Evolutionary conservation across 2,113 vertebrate species (phyloP), one percentile per base, ranked within the genome.

Genomic region (Oenanthe oenanthe): DNA sequence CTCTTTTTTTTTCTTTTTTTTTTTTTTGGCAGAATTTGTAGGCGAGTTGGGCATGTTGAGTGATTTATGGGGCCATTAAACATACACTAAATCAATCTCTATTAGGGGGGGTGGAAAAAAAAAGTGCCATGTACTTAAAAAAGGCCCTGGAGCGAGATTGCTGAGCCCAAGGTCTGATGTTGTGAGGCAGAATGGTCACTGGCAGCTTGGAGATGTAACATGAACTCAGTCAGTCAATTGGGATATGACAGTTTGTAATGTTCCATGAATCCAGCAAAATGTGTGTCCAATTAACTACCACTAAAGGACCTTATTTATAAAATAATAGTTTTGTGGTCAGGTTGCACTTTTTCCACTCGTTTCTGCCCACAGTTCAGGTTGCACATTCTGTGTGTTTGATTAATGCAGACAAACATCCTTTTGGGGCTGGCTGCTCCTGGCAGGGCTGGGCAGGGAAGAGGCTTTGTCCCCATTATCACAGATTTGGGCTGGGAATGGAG

Each of bases 271-370:
- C 97, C 82, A 97, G 93, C 95, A 92, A 97, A 98, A 98, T 97
- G 96, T 98, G 98, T 36, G 74, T 97, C 97, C 96, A 98, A 98
- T 98, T 98, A 98, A 85, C 96, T 89, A 80, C 97, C 75, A 95
- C 96, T 91, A 97, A 97, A 97, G 96, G 92, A 65, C 90, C 96
- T 97, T 97, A 95, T 97, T 98, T 98, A 97, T 97, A 96, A 97
- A 98, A 97, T 97, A 97, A 98, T 97, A 96, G 94, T 96, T 96
- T 34, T 93, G 96, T 7, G 97, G 97, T 97, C 96, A 93, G 94
- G 91, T 96, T 97, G 97, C 91, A 51, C 96, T 96, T 96, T 97
- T 98, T 95, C 97, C 97, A 88, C 87, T 95, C 94, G 6, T 97
- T 97, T 95, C 94, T 94, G 94, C 77, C 11, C 12, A 11, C 87